Conservation (phyloP, 2,797 vertebrate genomes). For the Anguilla obscura region DNA sequence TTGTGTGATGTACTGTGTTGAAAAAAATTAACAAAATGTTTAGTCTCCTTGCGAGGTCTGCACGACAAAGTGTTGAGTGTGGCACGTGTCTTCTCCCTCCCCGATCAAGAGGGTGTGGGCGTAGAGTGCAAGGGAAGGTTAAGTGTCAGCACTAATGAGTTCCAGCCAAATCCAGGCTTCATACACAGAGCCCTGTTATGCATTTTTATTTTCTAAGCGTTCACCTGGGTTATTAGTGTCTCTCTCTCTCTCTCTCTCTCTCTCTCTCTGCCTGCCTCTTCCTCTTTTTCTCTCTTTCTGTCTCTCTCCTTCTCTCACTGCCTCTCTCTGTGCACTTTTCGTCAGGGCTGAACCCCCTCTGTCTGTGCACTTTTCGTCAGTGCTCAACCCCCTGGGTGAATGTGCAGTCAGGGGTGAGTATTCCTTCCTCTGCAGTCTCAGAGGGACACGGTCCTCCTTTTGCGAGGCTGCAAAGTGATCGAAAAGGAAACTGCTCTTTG, state of each 20-base stretch:
- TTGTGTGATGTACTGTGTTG: no score
- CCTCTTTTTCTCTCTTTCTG: not conserved
- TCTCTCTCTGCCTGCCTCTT: not conserved
- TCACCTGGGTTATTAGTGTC: not conserved
- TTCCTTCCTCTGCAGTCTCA: not conserved
- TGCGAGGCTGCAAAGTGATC: not conserved
- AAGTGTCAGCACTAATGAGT: not conserved
- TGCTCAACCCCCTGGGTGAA: not conserved
- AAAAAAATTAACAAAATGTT: no score
- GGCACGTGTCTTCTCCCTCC: not conserved
- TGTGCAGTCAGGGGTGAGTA: not conserved
- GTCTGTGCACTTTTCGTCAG: not conserved
- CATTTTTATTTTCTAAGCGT: not conserved
- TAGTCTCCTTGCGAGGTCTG: no score
- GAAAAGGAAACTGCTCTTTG: not conserved
- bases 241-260: not conserved
- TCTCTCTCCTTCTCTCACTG: no score
- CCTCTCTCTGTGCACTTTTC: not conserved
- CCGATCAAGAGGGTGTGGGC: not conserved
- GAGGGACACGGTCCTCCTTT: not conserved
- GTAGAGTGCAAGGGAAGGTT: not conserved
- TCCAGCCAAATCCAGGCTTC: not conserved
- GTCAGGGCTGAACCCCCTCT: not conserved
- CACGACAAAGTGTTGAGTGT: not conserved
- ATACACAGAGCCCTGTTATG: not conserved